phyloP scores from a whole-genome alignment of 2,888 invertebrate species.

The Heterodera filipjevi region DNA sequence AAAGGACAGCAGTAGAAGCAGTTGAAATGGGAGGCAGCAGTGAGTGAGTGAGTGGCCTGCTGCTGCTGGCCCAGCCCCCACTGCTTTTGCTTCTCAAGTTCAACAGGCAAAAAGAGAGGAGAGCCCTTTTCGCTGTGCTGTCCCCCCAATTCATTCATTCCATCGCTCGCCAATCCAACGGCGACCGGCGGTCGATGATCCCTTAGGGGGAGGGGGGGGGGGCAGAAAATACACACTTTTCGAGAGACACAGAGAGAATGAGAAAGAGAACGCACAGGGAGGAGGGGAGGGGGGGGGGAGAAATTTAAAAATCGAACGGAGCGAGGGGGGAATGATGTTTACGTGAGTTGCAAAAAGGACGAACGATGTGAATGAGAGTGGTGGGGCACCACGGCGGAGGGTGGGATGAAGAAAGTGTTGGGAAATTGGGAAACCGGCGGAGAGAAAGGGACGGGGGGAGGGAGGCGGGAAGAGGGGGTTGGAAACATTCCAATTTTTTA shows the following conservation, averaged over 20 bases:
- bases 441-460: too few species aligned
- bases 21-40: neutral
- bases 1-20: neutral
- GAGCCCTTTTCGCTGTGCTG: neutral
- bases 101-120: neutral
- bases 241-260: neutral
- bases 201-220: slow-evolving; percentile 7
- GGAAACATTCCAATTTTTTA: neutral
- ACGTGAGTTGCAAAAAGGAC: neutral
- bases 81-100: neutral
- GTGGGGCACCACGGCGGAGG: neutral
- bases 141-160: neutral
- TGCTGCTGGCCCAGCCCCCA: neutral
- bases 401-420: neutral
- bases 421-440: neutral
- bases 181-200: neutral
- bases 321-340: neutral
- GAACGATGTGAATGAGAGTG: too few species aligned
- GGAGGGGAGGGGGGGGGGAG: neutral
- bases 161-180: neutral
- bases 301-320: too few species aligned
- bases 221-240: neutral
- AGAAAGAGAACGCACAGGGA: neutral
- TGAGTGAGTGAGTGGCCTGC: neutral
- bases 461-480: neutral